phyloP scores from a whole-genome alignment of 2,113 vertebrate species.

The Salminus brasiliensis region DNA sequence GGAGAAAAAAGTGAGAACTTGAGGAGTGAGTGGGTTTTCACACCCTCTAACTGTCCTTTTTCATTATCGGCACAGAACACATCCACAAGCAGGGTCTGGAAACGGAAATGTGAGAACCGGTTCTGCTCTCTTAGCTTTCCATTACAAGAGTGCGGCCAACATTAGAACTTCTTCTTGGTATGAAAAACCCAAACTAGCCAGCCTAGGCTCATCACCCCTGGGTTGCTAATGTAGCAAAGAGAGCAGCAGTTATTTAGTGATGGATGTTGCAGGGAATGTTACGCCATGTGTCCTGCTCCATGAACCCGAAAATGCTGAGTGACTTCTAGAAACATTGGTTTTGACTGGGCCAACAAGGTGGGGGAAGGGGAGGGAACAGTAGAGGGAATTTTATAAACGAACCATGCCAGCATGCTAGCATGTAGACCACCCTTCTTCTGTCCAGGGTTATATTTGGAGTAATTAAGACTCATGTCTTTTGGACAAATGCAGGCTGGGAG shows the following conservation, averaged over 20 bases:
- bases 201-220: neutral
- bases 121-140: constrained; percentile 5
- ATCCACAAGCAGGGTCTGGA: constrained; percentile 6
- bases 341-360: constrained; percentile 25
- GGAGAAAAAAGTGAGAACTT: constrained; percentile 35
- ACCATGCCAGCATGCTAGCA: constrained; percentile 30
- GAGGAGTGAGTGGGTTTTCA: constrained; percentile 42
- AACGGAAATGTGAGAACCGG: neutral
- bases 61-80: constrained; percentile 24
- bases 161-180: constrained; percentile 9
- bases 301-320: constrained; percentile 48
- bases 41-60: constrained; percentile 44
- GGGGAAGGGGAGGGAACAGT: neutral
- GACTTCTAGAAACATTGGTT: constrained; percentile 42
- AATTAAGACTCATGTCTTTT: constrained; percentile 43
- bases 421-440: constrained; percentile 12
- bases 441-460: constrained; percentile 43
- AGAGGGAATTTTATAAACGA: constrained; percentile 5
- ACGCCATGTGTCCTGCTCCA: constrained; percentile 25
- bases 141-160: constrained; percentile 29
- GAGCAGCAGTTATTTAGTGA: constrained; percentile 16
- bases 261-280: constrained; percentile 11
- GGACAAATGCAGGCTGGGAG: constrained; percentile 15
- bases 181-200: constrained; percentile 1
- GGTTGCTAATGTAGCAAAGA: neutral